phyloP scores from a whole-genome alignment of 2,888 invertebrate genomes.

The Thymelicus acteon region DNA sequence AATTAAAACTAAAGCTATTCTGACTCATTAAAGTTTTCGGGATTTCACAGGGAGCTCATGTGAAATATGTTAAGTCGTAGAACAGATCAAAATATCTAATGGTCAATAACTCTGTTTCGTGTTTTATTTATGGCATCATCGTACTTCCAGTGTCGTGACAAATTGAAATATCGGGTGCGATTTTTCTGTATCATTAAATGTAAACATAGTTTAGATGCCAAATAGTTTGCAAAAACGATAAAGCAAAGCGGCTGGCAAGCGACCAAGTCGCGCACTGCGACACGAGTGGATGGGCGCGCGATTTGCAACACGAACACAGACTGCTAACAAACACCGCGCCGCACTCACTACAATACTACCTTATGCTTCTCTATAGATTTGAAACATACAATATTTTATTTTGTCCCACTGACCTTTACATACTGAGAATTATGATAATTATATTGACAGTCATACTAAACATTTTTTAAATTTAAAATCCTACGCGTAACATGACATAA shows the following conservation, averaged over 20 bases:
- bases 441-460: too few species aligned
- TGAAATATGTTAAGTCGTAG: neutral
- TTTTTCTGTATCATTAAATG: slow-evolving; percentile 78
- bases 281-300: slow-evolving; percentile 72
- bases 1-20: slow-evolving; percentile 10
- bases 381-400: neutral
- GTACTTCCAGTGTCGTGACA: slow-evolving; percentile 57
- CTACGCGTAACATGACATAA: too few species aligned
- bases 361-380: slow-evolving; percentile 42
- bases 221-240: slow-evolving; percentile 77
- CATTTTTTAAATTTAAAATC: too few species aligned
- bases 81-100: slow-evolving; percentile 23
- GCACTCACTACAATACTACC: slow-evolving; percentile 34
- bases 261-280: slow-evolving; percentile 73
- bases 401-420: neutral
- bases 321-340: slow-evolving; percentile 47
- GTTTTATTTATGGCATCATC: slow-evolving; percentile 48
- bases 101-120: slow-evolving; percentile 28
- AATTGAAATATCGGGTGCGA: slow-evolving; percentile 70
- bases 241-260: slow-evolving; percentile 80
- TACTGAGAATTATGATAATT: neutral
- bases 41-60: neutral
- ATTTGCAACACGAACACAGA: slow-evolving; percentile 48
- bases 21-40: slow-evolving; percentile 4
- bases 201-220: slow-evolving; percentile 80